phyloP scores from a whole-genome alignment of 2,888 invertebrate species.

The Drosophila leonis region DNA sequence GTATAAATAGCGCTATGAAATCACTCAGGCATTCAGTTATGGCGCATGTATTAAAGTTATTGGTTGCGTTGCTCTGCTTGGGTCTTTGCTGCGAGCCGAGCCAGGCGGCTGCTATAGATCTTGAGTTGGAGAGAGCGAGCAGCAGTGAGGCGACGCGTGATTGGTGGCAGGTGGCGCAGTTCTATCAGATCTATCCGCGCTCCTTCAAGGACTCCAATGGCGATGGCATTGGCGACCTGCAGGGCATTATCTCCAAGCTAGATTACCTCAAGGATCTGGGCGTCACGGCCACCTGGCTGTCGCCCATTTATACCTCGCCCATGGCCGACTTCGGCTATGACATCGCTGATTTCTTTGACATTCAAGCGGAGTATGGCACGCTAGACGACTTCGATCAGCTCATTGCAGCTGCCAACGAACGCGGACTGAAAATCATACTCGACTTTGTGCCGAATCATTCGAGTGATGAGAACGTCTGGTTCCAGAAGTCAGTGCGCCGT shows the following conservation, averaged over 20 bases:
- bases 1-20: constrained; percentile 17
- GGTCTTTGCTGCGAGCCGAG: constrained; percentile 23
- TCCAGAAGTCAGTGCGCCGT: constrained; percentile 89
- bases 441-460: constrained; percentile 92
- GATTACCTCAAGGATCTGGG: constrained; percentile 89
- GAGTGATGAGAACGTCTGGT: constrained; percentile 94
- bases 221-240: constrained; percentile 94
- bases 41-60: constrained; percentile 36
- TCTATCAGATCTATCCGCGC: constrained; percentile 94
- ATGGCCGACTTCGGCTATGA: constrained; percentile 93
- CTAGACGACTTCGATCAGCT: constrained; percentile 89
- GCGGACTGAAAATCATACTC: constrained; percentile 86
- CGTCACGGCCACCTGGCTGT: constrained; percentile 89
- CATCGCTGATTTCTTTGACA: constrained; percentile 88
- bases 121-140: constrained; percentile 42
- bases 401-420: constrained; percentile 86
- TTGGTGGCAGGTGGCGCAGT: constrained; percentile 93
- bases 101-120: constrained; percentile 39
- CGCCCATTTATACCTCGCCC: constrained; percentile 91
- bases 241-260: constrained; percentile 88
- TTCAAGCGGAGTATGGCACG: constrained; percentile 90
- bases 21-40: constrained; percentile 38
- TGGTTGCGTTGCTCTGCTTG: constrained; percentile 28
- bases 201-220: constrained; percentile 93
- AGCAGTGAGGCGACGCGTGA: constrained; percentile 84